Base-by-base conservation (phyloP, 2,113 vertebrate species). In the Paralichthys olivaceus region DNA sequence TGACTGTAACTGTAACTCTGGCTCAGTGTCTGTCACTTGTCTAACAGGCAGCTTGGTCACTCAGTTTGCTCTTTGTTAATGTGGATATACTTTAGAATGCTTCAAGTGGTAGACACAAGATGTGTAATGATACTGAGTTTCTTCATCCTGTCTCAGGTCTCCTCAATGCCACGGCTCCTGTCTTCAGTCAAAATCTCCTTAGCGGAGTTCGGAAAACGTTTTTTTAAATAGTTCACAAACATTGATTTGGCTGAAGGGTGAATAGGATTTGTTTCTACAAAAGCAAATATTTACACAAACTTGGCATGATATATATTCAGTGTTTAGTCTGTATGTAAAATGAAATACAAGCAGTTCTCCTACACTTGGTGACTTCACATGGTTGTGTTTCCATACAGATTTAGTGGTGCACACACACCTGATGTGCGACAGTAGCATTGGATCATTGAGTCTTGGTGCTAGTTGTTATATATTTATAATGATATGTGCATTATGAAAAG, bases 1-100 rank as follows among this genome's bases (percentile, higher is more conserved):
- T 87, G 85, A 65, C 32, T 73, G 75, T 67, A 84, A 56, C 81
- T 88, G 71, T 81, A 84, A 80, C 70, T 91, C 32, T 68, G 73
- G 81, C 82, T 69, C 58, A 76, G 61, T 63, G 77, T 49, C 79
- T 76, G 83, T 74, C 70, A 80, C 51, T 22, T n/a, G 72, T 80
- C 64, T 40, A n/a, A 75, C 73, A 73, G 78, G 65, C 79, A 45
- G 72, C 69, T 7, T 54, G 80, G 78, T 79, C 72, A 85, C 47
- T 80, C 57, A 29, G 28, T 34, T 60, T 56, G 6, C 23, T 25
- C 54, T 81, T 63, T 69, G 25, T 74, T 72, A 74, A 79, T 73
- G 69, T n/a, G 20, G 20, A 20, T 53, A n/a, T 4, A n/a, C 20
- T 53, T 11, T 4, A 40, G 37, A 62, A 61, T 47, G 53, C 74